Base-by-base conservation (phyloP, 1,140 invertebrate species). In the Pogonomyrmex barbatus region DNA sequence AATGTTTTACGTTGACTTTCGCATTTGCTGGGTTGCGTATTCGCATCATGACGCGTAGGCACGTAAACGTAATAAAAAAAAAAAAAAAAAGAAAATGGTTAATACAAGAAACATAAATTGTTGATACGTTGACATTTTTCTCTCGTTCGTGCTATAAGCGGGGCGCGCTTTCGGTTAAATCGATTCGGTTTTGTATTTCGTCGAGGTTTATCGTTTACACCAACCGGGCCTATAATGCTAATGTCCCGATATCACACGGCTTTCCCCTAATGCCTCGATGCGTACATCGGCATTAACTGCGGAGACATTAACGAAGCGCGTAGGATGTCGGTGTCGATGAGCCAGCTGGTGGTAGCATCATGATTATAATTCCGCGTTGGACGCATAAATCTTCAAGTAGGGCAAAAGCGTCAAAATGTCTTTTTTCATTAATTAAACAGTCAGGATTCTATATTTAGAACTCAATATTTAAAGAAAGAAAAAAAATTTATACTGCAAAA, bases 201-300 rank as follows among this genome's bases (percentile, higher is more conserved):
- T 50, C 4, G 4, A 47, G 12, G 42, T 60, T 75, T 67, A 58
- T 50, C 45, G 5, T 24, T 36, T 12, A 45, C 33, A 17, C 36
- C 39, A 50, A 75, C 8, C 12, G 47, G n/a, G 45, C 50, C 47
- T 68, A 50, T 24, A 58, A 81, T 56, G n/a, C 50, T 60, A 73
- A 75, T 75, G 77, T 45, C 30, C 47, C 33, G 30, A 36, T 54
- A 50, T 62, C 54, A 36, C 54, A 36, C 12, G 67, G 50, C 24
- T 82, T 73, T 70, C n/a, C 24, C 56, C 71, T 83, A 75, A 73
- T 33, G 33, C 30, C 42, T 73, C 79, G 42, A 60, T 75, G 52
- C 54, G 68, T 83, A 54, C n/a, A 42, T 70, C 47, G 47, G 77
- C 77, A 83, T 83, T 83, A 83, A 60, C 68, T 47, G 33, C 42